Evolutionary conservation across 2,113 vertebrate genomes (phyloP), one percentile per base, ranked within the genome.

Genomic region (Aramus guarauna): DNA sequence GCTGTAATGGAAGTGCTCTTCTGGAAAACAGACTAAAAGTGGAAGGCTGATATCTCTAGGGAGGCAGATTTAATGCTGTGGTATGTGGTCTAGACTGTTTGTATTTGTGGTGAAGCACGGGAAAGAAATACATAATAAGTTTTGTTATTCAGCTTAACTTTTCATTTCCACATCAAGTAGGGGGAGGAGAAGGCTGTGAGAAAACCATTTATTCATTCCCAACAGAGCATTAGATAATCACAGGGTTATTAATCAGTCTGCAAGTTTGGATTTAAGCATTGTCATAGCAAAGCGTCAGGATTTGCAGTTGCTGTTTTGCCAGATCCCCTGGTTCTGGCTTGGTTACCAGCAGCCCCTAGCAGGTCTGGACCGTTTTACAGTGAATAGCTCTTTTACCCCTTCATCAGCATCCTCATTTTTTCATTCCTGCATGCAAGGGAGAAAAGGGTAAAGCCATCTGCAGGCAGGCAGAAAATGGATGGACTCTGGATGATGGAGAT

Each of bases 141-240:
- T 93, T 81, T 58, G 29, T 59, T 84, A 76, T 78, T 92, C 62
- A 84, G 64, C 68, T 88, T 91, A 84, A 93, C 68, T 92, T 94
- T 74, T 93, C 24, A 15, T 84, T 94, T 90, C 56, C 53, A 72
- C 43, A 68, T 90, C 23, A 95, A 90, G 62, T 11, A 56, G 13
- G 6, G 23, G 72, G n/a, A 79, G 53, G 58, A 89, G 47, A 84
- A 55, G 56, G 37, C 63, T 90, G 30, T 63, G 55, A 68, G 80
- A 89, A 95, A 94, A 73, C 12, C 1, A 71, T 77, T 83, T 69
- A 86, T 69, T 84, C 63, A n/a, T 86, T 94, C 75, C 67, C 74
- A 85, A n/a, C 83, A 90, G 74, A 76, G 23, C 23, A 85, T 81
- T 84, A 88, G 60, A 86, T 94, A 92, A 80, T 62, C 91, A 84